Conservation (phyloP, 2,113 vertebrate species). For the Bubo scandiacus region DNA sequence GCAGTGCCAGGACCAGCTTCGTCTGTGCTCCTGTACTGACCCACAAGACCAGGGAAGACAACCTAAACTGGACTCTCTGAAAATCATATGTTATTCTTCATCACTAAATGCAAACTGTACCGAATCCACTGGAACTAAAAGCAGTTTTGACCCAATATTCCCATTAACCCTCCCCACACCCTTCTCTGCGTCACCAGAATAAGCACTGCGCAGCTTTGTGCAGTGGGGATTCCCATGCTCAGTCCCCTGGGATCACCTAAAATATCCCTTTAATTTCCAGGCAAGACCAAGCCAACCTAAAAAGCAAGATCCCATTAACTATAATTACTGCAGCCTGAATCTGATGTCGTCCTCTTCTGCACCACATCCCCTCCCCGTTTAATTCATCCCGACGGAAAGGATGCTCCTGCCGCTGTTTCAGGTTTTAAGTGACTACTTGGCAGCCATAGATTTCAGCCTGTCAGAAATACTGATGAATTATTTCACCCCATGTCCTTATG, state of each 20-base stretch:
- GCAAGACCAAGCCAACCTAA: background rate
- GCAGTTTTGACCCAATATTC: background rate
- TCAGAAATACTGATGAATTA: background rate
- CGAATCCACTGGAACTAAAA: background rate
- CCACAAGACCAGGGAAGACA: background rate
- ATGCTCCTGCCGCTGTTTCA: accelerated
- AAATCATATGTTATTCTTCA: accelerated
- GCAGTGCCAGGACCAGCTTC: background rate
- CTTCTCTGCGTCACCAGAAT: background rate
- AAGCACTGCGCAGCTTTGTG: accelerated
- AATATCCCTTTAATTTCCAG: background rate
- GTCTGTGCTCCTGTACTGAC: background rate
- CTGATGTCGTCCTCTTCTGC: background rate
- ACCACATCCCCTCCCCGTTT: background rate
- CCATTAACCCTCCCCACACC: background rate
- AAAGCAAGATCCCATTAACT: background rate
- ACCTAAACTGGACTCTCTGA: background rate
- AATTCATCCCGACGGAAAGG: accelerated
- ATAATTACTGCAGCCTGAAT: background rate
- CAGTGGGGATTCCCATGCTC: background rate
- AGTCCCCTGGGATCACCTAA: background rate
- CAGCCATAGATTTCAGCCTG: background rate
- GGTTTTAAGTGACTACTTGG: background rate
- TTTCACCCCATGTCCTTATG: background rate
- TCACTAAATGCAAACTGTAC: background rate